Base-by-base conservation (phyloP, 2,888 invertebrate genomes). In the Lasioglossum figueresi region DNA sequence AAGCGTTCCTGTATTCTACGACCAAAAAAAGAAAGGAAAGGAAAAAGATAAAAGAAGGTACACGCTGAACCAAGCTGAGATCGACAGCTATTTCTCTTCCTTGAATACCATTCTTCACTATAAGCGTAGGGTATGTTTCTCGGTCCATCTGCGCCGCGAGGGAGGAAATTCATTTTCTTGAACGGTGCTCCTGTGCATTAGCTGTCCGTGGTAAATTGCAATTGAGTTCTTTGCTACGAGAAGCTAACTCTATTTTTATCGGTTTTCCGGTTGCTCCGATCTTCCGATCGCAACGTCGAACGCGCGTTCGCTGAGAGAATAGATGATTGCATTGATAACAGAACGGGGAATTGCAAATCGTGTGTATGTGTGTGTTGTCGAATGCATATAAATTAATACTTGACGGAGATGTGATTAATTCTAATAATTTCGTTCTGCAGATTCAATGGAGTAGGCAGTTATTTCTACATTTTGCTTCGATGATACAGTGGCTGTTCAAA, bases 111-210 rank as follows among this genome's bases (percentile, higher is more conserved):
- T 83, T 83, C 87, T 83, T 87, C 86, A 82, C 83, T 77, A 83
- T 83, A 88, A 91, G 77, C 83, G 73, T n/a, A 63, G 83, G 71
- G 81, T 83, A 90, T 87, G 89, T 91, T 88, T 90, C 82, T 82
- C 31, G 83, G 75, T 82, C 84, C 80, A 79, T 76, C 82, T 79
- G 56, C 70, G 74, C 79, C 80, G 71, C 81, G 82, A 84, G 85
- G 68, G 83, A 77, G 87, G 82, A 87, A 90, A 89, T 87, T 83
- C 85, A 88, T 90, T 88, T 85, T 80, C 76, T 80, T 78, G 78
- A 66, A 59, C 63, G 45, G 56, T 45, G 68, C 68, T 70, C 14
- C 74, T 66, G 56, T 45, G 81, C 79, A 45, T 70, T 78, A 19
- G 16, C 19, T 27, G 40, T 16, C 43, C n/a, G 63, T 70, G 80